Evolutionary conservation across 2,888 invertebrate species (phyloP).

Genomic region (Myathropa florea): DNA sequence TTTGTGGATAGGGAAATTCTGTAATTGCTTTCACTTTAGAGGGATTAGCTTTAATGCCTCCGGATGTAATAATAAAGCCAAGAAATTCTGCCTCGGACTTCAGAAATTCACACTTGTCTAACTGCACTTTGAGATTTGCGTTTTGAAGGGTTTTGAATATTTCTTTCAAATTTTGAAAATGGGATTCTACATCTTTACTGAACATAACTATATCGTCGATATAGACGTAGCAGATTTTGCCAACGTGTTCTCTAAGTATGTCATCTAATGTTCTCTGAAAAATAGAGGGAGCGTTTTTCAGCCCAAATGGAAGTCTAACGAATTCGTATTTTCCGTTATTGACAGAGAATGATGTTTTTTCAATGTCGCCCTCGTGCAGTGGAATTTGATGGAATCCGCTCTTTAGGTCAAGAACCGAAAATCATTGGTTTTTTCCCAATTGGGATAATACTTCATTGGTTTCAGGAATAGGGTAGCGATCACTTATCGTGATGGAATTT

Average conservation of each 20-base stretch:
- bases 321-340: conserved; percentile 23
- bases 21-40: too few relatives aligned
- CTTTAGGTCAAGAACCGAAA: conserved; percentile 28
- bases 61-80: not conserved
- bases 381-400: conserved; percentile 38
- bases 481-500: not conserved
- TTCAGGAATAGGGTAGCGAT: too few relatives aligned
- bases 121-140: conserved; percentile 16
- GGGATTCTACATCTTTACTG: not conserved
- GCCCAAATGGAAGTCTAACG: conserved; percentile 18
- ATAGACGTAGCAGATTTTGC: not conserved
- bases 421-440: conserved; percentile 13
- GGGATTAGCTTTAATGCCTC: too few relatives aligned
- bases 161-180: conserved; percentile 9
- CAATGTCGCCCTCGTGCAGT: conserved; percentile 23
- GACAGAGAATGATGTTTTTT: conserved; percentile 33
- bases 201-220: conserved; percentile 10
- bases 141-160: conserved; percentile 23
- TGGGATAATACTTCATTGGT: conserved; percentile 19
- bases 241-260: too few relatives aligned
- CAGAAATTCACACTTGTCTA: conserved; percentile 21
- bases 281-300: conserved; percentile 38
- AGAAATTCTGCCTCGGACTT: conserved; percentile 21
- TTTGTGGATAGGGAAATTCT: not conserved
- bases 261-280: conserved; percentile 32